These are phyloP conservation scores for Xanthorhoe spadicearia DNA, from an alignment of 2,888 invertebrate species.

Conservation along the genomic window DNA sequence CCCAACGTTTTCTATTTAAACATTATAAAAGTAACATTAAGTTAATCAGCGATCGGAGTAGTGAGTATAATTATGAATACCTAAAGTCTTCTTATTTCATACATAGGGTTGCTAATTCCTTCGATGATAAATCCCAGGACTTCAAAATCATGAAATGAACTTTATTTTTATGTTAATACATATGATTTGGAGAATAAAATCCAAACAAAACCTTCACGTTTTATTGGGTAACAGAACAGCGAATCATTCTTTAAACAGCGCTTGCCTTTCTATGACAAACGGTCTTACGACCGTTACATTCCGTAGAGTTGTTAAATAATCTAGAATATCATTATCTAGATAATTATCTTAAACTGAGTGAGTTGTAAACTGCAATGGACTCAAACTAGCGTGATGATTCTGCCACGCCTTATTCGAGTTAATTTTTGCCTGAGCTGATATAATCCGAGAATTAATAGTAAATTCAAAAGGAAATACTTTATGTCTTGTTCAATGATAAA, in stretches of 20 bases:
- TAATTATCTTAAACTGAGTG: conserved; percentile 10
- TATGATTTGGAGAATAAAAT: no score
- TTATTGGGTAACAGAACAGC: no score
- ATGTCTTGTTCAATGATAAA: conserved; percentile 16
- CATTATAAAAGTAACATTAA: conserved; percentile 27
- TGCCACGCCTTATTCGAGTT: conserved; percentile 33
- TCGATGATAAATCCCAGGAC: no score
- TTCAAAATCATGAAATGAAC: no score
- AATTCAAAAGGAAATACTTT: conserved; percentile 3
- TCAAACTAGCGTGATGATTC: conserved; percentile 25
- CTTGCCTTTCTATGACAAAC: neutral
- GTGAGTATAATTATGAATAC: no score
- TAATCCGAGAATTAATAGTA: conserved; percentile 20
- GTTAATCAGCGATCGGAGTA: no score
- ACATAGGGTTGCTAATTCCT: no score
- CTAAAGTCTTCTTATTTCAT: no score
- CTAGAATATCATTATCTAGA: conserved; percentile 8
- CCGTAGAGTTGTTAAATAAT: neutral
- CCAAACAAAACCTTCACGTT: no score
- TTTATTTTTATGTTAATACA: no score
- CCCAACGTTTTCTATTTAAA: conserved; percentile 55
- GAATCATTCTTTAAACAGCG: no score
- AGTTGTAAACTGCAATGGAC: conserved; percentile 19
- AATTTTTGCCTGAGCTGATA: conserved; percentile 23
- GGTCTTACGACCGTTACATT: neutral